Conservation (phyloP, 1,140 invertebrate genomes). For the Diachasmimorpha longicaudata region DNA sequence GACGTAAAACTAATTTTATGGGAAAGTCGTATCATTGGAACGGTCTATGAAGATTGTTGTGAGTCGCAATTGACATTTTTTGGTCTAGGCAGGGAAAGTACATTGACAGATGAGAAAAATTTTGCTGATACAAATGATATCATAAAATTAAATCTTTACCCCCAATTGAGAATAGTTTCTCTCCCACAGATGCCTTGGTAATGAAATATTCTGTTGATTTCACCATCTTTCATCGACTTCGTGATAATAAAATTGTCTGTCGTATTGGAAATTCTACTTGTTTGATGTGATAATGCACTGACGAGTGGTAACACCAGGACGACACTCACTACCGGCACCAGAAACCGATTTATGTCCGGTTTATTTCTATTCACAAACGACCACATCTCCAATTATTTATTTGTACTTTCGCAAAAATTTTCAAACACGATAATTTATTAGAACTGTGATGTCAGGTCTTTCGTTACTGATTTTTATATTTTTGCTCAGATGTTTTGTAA, state of each 20-base stretch:
- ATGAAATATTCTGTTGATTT: constrained; percentile 53
- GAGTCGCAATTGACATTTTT: background rate
- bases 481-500: no score
- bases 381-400: background rate
- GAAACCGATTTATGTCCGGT: constrained; percentile 32
- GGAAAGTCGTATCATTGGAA: no score
- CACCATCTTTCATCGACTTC: constrained; percentile 56
- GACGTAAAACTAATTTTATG: no score
- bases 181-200: constrained; percentile 59
- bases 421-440: background rate
- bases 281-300: constrained; percentile 35
- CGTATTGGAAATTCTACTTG: background rate
- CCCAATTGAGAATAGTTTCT: constrained; percentile 57
- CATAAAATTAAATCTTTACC: constrained; percentile 33
- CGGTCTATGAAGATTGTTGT: no score
- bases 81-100: background rate
- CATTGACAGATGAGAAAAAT: no score
- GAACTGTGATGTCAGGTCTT: no score
- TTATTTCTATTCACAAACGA: background rate
- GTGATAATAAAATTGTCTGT: constrained; percentile 45
- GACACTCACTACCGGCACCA: constrained; percentile 43
- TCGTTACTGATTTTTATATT: no score
- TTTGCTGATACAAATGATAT: no score
- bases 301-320: constrained; percentile 43
- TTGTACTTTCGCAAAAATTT: background rate